Percentiles rank a stretch among this genome's conserved stretches.
These are phyloP conservation scores for Lordiphosa mommai DNA, from an alignment of 1,140 invertebrate genomes.

Conservation along the genomic window DNA sequence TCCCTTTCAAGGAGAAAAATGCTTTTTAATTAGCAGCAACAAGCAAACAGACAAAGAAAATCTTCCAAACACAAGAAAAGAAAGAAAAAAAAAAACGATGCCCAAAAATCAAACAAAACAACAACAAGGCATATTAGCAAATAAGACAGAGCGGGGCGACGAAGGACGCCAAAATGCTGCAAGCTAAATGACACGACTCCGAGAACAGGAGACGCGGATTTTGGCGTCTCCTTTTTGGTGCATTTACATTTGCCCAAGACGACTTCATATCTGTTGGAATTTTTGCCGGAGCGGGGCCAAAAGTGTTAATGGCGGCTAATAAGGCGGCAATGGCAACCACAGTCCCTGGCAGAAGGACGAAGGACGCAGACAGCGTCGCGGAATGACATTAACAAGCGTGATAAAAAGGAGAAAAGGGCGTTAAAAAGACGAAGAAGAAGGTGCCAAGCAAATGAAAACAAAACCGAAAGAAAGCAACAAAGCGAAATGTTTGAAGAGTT, in stretches of 20 bases:
- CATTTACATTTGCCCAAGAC: constrained; percentile 6
- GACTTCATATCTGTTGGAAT: constrained; percentile 7
- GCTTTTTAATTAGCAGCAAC: constrained; percentile 18
- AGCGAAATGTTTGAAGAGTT: constrained; percentile 1
- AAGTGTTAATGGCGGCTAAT: constrained; percentile 19
- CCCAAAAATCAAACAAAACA: not conserved
- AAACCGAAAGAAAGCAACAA: not conserved
- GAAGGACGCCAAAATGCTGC: constrained; percentile 3
- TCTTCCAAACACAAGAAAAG: not conserved
- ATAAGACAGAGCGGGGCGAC: not conserved
- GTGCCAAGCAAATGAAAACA: constrained; percentile 2
- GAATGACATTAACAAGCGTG: constrained; percentile 14
- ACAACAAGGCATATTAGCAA: constrained; percentile 1
- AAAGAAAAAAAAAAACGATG: not conserved
- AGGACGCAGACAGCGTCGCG: constrained; percentile 3
- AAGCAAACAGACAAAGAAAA: constrained; percentile 10
- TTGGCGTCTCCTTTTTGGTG: not conserved
- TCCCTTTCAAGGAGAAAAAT: not conserved
- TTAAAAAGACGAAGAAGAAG: not conserved
- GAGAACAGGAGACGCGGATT: constrained; percentile 7
- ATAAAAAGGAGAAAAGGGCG: constrained; percentile 2
- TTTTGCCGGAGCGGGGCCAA: not conserved
- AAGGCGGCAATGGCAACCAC: constrained; percentile 9
- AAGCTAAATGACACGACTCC: constrained; percentile 5
- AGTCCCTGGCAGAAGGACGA: not conserved